Conservation (phyloP, 53 echinoderm and acorn worm species). For the Zoroaster sp. region DNA sequence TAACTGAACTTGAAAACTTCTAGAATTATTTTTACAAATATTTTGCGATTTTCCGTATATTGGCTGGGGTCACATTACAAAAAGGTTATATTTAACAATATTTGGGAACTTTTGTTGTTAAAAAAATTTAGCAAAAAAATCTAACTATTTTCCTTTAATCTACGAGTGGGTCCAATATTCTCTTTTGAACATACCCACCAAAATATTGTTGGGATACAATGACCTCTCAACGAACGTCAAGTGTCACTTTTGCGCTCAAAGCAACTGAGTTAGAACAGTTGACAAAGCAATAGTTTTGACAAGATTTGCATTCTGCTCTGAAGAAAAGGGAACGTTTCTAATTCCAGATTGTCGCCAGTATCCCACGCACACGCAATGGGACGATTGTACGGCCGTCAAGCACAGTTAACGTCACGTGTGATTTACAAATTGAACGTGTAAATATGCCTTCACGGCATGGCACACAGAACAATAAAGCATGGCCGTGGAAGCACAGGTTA, state of each 20-base stretch:
- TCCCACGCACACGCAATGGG: background rate
- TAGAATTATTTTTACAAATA: too few relatives aligned
- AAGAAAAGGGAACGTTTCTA: background rate
- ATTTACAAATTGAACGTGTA: slow-evolving; percentile 36
- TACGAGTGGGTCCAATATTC: too few relatives aligned
- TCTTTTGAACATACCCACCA: too few relatives aligned
- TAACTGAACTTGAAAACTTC: too few relatives aligned
- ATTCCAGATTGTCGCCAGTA: background rate
- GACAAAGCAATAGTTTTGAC: slow-evolving; percentile 1
- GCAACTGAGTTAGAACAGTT: slow-evolving; percentile 14
- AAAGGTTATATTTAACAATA: too few relatives aligned
- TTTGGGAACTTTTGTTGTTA: too few relatives aligned
- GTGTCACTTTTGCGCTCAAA: background rate
- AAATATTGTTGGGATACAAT: too few relatives aligned
- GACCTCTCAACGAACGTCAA: background rate
- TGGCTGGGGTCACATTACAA: too few relatives aligned
- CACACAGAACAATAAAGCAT: background rate
- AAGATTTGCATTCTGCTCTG: background rate
- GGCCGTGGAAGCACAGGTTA: background rate
- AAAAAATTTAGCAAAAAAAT: too few relatives aligned
- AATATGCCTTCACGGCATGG: background rate
- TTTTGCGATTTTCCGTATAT: too few relatives aligned
- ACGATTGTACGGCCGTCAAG: slow-evolving; percentile 1
- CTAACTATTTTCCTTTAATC: too few relatives aligned
- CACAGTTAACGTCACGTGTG: background rate